Base-by-base conservation (phyloP, 1,140 invertebrate genomes). In the Centruroides vittatus region DNA sequence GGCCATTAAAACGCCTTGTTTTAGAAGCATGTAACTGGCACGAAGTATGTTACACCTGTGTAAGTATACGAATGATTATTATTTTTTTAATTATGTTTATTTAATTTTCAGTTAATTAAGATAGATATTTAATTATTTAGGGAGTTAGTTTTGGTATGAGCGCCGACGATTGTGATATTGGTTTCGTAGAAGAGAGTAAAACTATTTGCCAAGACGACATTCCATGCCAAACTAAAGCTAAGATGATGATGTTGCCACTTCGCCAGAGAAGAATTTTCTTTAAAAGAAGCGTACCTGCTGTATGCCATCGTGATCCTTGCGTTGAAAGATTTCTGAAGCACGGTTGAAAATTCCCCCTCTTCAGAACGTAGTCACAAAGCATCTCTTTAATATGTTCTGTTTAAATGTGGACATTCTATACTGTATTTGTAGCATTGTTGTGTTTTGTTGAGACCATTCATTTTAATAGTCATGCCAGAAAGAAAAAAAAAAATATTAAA, bases 11-110 rank as follows among this genome's bases (percentile, higher is more conserved):
- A 46, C 34, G 51, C 4, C 35, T 61, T 4, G 53, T 67, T 10
- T 47, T 55, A 3, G 41, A 58, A 11, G 61, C 66, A 4, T 67
- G 66, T 57, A 65, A 67, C 47, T 67, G 66, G 66, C 66, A 67
- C 13, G 61, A 67, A 61, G 62, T 67, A 12, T 67, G 66, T 34
- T 67, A 67, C 51, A 61, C 66, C 8, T 67, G 66, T 36, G 66
- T 67, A 62, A 63, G 66, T 67, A n/a, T 60, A 11, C 0, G 9
- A 9, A 23, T 23, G 23, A 23, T 7, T 51, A 23, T 35, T 51
- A 35, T 10, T 59, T 8, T 54, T 34, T 6, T 35, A 55, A 23
- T 23, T 23, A 23, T 23, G 23, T 23, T 23, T 23, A 23, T 23
- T 49, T 49, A 49, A 49, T 49, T 49, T 10, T 49, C 3, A 49